phyloP scores from a whole-genome alignment of 2,888 invertebrate species.

The Cataglyphis rosenhaueri region DNA sequence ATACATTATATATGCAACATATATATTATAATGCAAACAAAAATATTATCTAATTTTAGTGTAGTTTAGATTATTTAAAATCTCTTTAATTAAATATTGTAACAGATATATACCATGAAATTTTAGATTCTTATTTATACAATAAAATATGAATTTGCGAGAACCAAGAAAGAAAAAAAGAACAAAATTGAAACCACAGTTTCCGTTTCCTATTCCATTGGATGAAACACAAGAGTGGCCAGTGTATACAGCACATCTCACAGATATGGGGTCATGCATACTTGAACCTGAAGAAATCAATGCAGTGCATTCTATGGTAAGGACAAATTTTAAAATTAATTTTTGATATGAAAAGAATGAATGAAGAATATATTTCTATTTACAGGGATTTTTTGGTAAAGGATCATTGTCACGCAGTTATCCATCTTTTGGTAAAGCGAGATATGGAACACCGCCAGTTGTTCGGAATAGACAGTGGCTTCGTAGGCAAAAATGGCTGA shows the following conservation, averaged over 20 bases:
- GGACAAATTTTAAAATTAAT: constrained; percentile 20
- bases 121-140: neutral
- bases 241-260: constrained; percentile 89
- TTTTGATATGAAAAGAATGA: neutral
- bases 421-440: constrained; percentile 85
- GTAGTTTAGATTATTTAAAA: neutral
- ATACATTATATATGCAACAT: neutral
- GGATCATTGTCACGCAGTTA: constrained; percentile 88
- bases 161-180: constrained; percentile 86
- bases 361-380: constrained; percentile 23
- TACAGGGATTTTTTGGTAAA: constrained; percentile 91
- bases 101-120: neutral
- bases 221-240: constrained; percentile 86
- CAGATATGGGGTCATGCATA: constrained; percentile 90
- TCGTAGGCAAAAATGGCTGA: constrained; percentile 87
- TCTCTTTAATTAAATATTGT: neutral
- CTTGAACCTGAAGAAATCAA: constrained; percentile 87
- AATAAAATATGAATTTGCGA: constrained; percentile 86
- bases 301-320: constrained; percentile 88
- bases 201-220: constrained; percentile 84
- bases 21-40: neutral
- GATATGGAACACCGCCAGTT: constrained; percentile 85
- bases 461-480: constrained; percentile 88
- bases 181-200: constrained; percentile 82
- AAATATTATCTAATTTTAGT: neutral